These are phyloP conservation scores for Manis javanica DNA, from an alignment of 2,797 vertebrate genomes.

Conservation along the genomic window DNA sequence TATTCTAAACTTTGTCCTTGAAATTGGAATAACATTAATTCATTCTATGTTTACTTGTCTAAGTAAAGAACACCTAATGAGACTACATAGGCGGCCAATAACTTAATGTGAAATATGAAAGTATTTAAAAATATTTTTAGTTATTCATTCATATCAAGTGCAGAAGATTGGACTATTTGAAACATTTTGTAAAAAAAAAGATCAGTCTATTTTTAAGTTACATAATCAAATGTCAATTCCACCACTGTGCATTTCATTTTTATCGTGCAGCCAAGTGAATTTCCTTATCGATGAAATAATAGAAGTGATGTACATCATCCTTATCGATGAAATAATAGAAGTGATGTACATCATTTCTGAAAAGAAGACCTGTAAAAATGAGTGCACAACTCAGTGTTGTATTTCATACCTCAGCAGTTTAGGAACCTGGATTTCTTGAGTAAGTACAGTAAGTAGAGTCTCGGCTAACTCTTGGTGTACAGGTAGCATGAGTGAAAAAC, in stretches of 20 bases:
- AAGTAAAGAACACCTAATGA: background rate
- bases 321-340: background rate
- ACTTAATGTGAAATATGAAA: background rate
- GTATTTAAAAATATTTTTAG: background rate
- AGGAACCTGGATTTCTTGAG: background rate
- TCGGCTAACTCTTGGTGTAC: background rate
- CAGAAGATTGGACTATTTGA: background rate
- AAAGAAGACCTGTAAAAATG: background rate
- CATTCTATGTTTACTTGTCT: background rate
- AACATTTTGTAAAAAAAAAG: background rate
- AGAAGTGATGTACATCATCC: background rate
- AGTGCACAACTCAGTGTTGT: fast-evolving
- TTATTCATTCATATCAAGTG: background rate
- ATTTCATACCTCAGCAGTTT: too few species aligned
- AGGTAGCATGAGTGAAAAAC: background rate
- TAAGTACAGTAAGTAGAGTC: background rate
- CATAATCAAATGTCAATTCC: background rate
- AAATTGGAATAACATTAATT: background rate
- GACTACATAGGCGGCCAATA: background rate
- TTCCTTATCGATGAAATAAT: background rate
- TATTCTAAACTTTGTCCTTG: background rate
- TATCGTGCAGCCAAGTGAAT: background rate
- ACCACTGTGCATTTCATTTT: background rate
- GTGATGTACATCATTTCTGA: background rate
- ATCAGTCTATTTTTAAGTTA: background rate